Evolutionary conservation across 2,888 invertebrate species (phyloP).

Genomic region (Tipula confusa): DNA sequence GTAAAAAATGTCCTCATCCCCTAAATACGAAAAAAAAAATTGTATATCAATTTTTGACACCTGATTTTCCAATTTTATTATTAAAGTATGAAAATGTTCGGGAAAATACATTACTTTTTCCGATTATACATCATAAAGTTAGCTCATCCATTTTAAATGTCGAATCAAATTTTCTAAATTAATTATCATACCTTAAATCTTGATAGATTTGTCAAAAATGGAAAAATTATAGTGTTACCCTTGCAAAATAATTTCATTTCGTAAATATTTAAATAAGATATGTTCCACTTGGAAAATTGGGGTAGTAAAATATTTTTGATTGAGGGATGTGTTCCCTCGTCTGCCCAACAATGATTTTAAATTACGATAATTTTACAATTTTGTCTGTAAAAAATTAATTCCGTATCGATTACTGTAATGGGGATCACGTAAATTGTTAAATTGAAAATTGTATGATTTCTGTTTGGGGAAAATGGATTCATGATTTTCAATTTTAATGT

Average conservation of each 20-base stretch:
- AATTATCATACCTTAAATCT: neutral
- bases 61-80: neutral
- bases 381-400: neutral
- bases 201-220: neutral
- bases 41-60: neutral
- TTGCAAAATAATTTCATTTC: neutral
- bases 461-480: too few relatives aligned
- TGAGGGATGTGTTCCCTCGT: neutral
- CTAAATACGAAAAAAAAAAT: neutral
- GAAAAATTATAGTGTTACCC: neutral
- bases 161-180: neutral
- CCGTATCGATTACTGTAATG: neutral
- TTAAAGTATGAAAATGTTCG: neutral
- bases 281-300: neutral
- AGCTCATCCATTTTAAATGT: too few relatives aligned
- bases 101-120: neutral
- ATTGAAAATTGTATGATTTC: neutral
- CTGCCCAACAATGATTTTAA: neutral
- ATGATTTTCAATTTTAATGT: too few relatives aligned
- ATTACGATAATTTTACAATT: neutral
- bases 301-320: neutral
- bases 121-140: neutral
- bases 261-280: neutral
- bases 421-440: neutral
- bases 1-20: neutral